Base-by-base conservation (phyloP, 2,113 vertebrate genomes). In the Ophthalmolycus amberensis region DNA sequence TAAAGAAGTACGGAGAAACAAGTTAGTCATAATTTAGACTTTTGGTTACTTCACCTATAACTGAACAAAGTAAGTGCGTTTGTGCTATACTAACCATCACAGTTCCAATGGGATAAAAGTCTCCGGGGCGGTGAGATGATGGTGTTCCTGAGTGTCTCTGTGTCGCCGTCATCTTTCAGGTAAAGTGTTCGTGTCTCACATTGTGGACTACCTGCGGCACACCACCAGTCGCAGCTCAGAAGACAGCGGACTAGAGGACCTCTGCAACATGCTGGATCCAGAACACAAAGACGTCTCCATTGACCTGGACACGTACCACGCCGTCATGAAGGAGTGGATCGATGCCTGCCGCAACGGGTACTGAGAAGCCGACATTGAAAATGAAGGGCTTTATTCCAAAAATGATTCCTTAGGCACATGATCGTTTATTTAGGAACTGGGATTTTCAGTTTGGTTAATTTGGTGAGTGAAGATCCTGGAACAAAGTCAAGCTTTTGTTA, bases 241-340 rank as follows among this genome's bases (percentile, higher is more conserved):
- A 75, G 97, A 97, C 59, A 94, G 95, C 0, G 95, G 94, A 10
- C 94, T 98, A 2, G 96, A 96, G 52, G 96, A 97, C 20, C 93
- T 99, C 4, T 97, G 96, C 78, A 95, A 95, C 86, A 95, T 97
- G 96, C 94, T 99, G 32, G 97, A 98, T 75, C 97, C 97, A 0
- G 96, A 97, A 3, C 95, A 92, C 66, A 96, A 94, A 75, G 96
- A 97, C 1, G 85, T 96, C 3, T 96, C 94, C 8, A 89, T 98
- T 40, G 97, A 97, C 84, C 91, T 98, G 90, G 94, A 95, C 86
- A 97, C 96, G 0, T 97, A 97, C 29, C 96, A 95, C 0, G 93
- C 96, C 0, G 52, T 96, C 79, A 96, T 97, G 96, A 97, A 89
- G 85, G 96, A 98, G 86, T 97, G 97, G 97, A 95, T 96, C 0